Base-by-base conservation (phyloP, 2,888 invertebrate species). In the Abscondita cerata region DNA sequence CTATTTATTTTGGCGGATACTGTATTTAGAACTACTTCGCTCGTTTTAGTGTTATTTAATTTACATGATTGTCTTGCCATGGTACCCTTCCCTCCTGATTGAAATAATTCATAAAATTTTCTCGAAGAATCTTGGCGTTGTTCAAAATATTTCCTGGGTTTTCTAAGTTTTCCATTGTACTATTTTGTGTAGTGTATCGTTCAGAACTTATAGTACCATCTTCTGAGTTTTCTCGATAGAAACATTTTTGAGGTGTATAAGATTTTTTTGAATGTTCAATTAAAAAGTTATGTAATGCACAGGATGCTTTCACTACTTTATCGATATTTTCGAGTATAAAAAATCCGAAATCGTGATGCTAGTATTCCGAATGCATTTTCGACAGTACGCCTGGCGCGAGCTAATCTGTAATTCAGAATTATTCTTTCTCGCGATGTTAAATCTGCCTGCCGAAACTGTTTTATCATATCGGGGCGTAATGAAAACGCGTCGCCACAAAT, bases 341-440 rank as follows among this genome's bases (percentile, higher is more conserved):
- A 69, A 64, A 53, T 62, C 36, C 65, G 25, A 52, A 59, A 66
- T 52, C 66, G 18, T n/a, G 60, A 33, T 13, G 58, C 59, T 62
- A 72, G 57, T 52, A 70, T 69, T 8, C 71, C 69, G 57, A 72
- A 70, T 47, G 66, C 50, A 48, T 65, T 67, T 59, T 67, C 61
- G 41, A 68, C 67, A 36, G 62, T 63, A 54, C 52, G 67, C 68
- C 64, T 71, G 64, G 52, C 56, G 6, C 55, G 40, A 9, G 52
- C 51, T 36, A 62, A 38, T 38, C 58, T 33, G 31, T 62, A 62
- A 46, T 55, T 68, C 61, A 46, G 65, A 61, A 19, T 68, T 60
- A 44, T 64, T 64, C 33, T 31, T 47, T 41, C 11, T 41, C 25
- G 33, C 18, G 44, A 33, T 40, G 38, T 40, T 44, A 53, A 44